phyloP scores from a whole-genome alignment of 2,113 vertebrate species.

The Siniperca knerii region DNA sequence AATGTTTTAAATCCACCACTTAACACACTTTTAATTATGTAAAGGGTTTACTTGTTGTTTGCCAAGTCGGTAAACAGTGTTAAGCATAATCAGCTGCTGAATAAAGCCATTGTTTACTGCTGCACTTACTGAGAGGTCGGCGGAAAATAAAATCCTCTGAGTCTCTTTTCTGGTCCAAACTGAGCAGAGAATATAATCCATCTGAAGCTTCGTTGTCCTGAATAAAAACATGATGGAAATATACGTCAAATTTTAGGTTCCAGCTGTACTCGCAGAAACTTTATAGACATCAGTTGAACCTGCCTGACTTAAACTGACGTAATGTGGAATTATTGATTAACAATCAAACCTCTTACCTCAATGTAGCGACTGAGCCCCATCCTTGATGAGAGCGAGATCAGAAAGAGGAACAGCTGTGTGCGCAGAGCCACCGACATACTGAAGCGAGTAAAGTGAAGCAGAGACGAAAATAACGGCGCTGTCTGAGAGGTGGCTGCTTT shows the following conservation, averaged over 20 bases:
- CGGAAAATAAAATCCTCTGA: conserved; percentile 79
- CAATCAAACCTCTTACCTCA: conserved; percentile 57
- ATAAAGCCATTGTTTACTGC: conserved; percentile 28
- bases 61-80: not conserved
- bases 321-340: not conserved
- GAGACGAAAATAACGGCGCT: conserved; percentile 55
- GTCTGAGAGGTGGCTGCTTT: conserved; percentile 63
- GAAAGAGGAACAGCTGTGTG: conserved; percentile 71
- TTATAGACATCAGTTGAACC: conserved; percentile 1
- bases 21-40: conserved; percentile 13
- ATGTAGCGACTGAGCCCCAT: conserved; percentile 72
- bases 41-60: not conserved
- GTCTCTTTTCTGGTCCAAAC: conserved; percentile 77
- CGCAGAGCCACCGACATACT: conserved; percentile 71
- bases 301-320: not conserved
- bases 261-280: conserved; percentile 17
- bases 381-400: conserved; percentile 69
- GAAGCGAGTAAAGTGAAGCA: conserved; percentile 50
- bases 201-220: conserved; percentile 72
- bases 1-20: not conserved
- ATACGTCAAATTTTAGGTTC: not conserved
- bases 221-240: conserved; percentile 27
- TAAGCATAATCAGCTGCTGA: conserved; percentile 26
- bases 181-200: conserved; percentile 75
- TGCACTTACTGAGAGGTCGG: conserved; percentile 79